These are phyloP conservation scores for Cydia fagiglandana DNA, from an alignment of 1,140 invertebrate genomes.

Conservation along the genomic window DNA sequence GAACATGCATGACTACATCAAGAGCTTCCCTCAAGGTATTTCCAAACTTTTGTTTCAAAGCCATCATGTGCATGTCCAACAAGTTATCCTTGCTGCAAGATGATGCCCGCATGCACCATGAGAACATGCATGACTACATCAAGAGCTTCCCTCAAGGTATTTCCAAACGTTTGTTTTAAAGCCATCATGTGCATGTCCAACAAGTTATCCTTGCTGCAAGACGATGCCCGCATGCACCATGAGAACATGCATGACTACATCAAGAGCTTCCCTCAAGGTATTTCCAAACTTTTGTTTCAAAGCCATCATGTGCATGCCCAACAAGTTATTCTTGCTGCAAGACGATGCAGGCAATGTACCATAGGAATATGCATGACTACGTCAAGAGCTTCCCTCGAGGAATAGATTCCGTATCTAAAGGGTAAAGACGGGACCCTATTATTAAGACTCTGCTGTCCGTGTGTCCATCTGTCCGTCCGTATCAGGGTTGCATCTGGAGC, in stretches of 20 bases:
- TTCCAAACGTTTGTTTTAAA: too few species aligned
- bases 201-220: conserved; percentile 60
- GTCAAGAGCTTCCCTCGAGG: conserved; percentile 62
- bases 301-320: too few species aligned
- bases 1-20: conserved; percentile 70
- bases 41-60: too few species aligned
- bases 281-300: too few species aligned
- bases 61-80: too few species aligned
- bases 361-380: conserved; percentile 65
- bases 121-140: conserved; percentile 65
- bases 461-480: too few species aligned
- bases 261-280: conserved; percentile 58
- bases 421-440: too few species aligned
- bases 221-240: conserved; percentile 66
- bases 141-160: conserved; percentile 58
- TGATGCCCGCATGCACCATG: conserved; percentile 63
- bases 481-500: too few species aligned
- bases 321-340: conserved; percentile 57
- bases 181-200: too few species aligned
- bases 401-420: too few species aligned
- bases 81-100: conserved; percentile 63
- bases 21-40: conserved; percentile 55
- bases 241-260: conserved; percentile 65
- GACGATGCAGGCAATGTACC: conserved; percentile 66
- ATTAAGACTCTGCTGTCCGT: too few species aligned